A percentile compares a stretch with the other conserved stretches of the same genome.
Evolutionary conservation across 2,113 vertebrate genomes (phyloP).

Genomic region (Hystrix brachyura): DNA sequence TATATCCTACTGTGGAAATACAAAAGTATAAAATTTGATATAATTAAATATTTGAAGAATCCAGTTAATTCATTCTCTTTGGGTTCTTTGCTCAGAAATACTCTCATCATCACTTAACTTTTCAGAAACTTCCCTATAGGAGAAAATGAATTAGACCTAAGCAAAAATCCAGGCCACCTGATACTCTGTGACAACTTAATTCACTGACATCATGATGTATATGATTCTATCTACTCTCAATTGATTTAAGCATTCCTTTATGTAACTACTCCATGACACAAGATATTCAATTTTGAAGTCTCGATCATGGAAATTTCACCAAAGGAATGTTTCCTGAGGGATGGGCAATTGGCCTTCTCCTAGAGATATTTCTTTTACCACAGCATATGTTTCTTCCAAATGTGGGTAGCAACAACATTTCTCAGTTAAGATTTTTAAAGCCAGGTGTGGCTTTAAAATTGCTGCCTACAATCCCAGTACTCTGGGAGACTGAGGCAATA

Average conservation of each 20-base stretch:
- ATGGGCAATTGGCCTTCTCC: neutral
- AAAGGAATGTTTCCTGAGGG: neutral
- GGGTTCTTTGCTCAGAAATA: no score
- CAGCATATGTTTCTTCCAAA: neutral
- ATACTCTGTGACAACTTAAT: neutral
- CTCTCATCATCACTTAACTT: neutral
- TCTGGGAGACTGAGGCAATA: no score
- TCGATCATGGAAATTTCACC: neutral
- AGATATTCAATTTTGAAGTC: neutral
- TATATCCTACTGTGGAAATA: no score
- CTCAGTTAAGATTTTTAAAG: neutral
- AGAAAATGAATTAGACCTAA: neutral
- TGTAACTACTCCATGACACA: neutral
- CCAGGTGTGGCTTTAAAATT: no score
- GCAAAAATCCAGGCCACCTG: neutral
- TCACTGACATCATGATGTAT: neutral
- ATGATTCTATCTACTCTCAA: neutral
- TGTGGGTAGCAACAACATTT: neutral
- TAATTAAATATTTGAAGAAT: no score
- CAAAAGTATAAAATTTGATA: no score
- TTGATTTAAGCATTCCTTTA: neutral
- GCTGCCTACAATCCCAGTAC: no score
- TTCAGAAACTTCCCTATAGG: neutral
- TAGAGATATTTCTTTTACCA: neutral
- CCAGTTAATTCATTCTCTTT: no score